Evolutionary conservation across 2,888 invertebrate genomes (phyloP).

Genomic region (Ochropacha duplaris): DNA sequence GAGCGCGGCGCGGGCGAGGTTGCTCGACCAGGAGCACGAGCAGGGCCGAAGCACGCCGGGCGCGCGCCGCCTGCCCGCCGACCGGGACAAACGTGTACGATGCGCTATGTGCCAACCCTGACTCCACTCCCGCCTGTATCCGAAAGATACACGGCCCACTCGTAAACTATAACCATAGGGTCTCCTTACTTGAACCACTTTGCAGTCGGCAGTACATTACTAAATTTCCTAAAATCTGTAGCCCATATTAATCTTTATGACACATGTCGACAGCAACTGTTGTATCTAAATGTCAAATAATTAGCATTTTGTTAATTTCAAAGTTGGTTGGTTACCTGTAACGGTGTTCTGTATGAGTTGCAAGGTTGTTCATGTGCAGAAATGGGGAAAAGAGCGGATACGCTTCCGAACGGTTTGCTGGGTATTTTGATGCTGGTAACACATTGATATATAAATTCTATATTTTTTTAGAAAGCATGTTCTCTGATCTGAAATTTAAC

Average conservation of each 20-base stretch:
- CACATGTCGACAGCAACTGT: background rate
- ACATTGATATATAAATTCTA: no score
- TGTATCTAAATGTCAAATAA: background rate
- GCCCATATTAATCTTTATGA: background rate
- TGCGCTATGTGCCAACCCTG: constrained; percentile 16
- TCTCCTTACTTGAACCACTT: background rate
- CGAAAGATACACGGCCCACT: no score
- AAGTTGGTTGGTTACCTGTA: no score
- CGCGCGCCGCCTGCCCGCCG: constrained; percentile 49
- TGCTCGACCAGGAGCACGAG: constrained; percentile 78
- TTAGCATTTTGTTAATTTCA: background rate
- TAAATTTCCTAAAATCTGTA: background rate
- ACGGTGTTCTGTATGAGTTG: no score
- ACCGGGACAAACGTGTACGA: constrained; percentile 46
- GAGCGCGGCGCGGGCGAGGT: constrained; percentile 66
- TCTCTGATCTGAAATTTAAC: background rate
- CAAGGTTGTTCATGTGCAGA: background rate
- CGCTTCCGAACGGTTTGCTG: background rate
- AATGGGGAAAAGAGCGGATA: background rate
- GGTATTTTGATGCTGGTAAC: background rate
- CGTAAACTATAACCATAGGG: background rate
- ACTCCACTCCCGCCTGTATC: background rate
- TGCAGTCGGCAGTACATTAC: background rate
- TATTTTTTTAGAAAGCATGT: background rate
- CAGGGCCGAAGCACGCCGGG: constrained; percentile 80